Evolutionary conservation across 2,888 invertebrate species (phyloP), one percentile per base, ranked within the genome.

Genomic region (Dermolepida albohirtum): DNA sequence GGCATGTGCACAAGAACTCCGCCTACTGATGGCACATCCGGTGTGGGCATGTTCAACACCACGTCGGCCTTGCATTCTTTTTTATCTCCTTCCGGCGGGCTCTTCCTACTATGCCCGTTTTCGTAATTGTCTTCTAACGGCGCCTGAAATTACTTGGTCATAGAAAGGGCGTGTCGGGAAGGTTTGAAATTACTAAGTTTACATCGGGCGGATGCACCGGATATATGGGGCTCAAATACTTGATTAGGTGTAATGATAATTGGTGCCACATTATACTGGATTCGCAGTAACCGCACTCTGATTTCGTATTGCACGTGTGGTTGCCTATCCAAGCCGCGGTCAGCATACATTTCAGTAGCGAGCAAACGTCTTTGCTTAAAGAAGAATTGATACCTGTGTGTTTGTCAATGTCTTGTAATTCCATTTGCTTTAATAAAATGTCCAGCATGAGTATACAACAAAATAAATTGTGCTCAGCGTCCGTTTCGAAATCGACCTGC

Each of bases 371-470:
- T 80, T 90, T 89, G 74, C 92, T 91, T 1, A 92, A 87, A 69
- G 88, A 87, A 7, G 92, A 92, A 78, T 91, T 90, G 67, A 94
- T 87, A 44, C 94, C 94, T 73, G 91, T 90, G 78, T 94, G 92
- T 73, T 89, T 88, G 74, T 92, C 91, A n/a, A 93, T 87, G 75
- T 93, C 92, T 82, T 95, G 95, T 11, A 96, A 85, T 79, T 95
- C 94, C 89, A 95, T 89, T 90, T 99, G 98, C 85, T 97, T 97
- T 11, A 98, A 85, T 54, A 97, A 85, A 74, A 98, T 92, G 80
- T 99, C 98, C 71, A 98, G 85, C 96, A 98, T 97, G 43, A 98
- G 88, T 73, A 98, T 95, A 81, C 96, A 98, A 79, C 97, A 97
- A 0, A 94, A 94, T n/a, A 97, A 86, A 81, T 96, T 95, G 63